phyloP scores from a whole-genome alignment of 2,113 vertebrate species.

The Eclectus roratus region DNA sequence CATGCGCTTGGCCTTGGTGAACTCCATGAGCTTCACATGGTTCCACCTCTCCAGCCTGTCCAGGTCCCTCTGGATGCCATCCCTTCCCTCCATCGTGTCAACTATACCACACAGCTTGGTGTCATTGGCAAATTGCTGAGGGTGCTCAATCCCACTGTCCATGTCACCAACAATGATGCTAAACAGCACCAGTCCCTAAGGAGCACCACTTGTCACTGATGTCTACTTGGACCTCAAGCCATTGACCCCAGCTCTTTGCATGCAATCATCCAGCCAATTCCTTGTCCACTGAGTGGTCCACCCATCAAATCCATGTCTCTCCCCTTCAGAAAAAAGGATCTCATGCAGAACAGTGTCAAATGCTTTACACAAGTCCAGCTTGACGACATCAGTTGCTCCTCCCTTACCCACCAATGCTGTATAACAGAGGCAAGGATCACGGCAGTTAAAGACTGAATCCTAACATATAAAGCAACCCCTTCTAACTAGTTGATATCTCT shows the following conservation, averaged over 20 bases:
- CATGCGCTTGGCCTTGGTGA: background rate
- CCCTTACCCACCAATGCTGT: accelerated
- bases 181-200: background rate
- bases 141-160: background rate
- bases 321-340: accelerated
- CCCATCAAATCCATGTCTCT: background rate
- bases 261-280: background rate
- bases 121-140: background rate
- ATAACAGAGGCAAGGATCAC: accelerated
- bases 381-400: accelerated
- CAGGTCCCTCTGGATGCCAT: background rate
- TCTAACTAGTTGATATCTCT: background rate
- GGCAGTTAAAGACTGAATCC: background rate
- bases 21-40: accelerated
- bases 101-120: background rate
- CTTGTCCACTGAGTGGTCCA: background rate
- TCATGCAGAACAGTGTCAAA: accelerated
- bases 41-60: background rate
- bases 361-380: accelerated
- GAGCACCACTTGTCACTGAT: background rate
- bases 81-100: background rate
- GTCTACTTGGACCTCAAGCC: background rate
- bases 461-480: background rate
- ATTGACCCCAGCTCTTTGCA: too few relatives aligned
- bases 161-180: too few relatives aligned